Percentiles rank a stretch among this genome's conserved stretches.
phyloP scores from a whole-genome alignment of 1,140 invertebrate genomes.

The Ostrea denselamellosa region DNA sequence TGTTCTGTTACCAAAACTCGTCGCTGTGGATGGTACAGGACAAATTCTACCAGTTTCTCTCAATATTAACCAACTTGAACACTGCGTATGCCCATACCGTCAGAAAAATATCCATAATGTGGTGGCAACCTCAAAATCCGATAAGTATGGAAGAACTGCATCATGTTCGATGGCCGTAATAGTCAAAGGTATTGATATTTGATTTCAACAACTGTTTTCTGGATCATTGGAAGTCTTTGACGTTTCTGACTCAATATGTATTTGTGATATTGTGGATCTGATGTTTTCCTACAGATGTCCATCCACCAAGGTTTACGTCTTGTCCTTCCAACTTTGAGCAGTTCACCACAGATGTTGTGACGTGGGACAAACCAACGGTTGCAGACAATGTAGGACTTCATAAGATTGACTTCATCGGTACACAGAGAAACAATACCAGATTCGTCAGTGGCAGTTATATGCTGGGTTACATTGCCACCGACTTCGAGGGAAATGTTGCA shows the following conservation, averaged over 20 bases:
- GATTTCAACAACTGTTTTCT: background rate
- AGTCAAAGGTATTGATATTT: background rate
- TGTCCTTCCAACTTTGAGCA: slow-evolving; percentile 19
- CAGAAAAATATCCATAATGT: slow-evolving; percentile 21
- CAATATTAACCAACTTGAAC: background rate
- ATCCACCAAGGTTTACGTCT: background rate
- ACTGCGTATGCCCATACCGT: background rate
- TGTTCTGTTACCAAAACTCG: background rate
- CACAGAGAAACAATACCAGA: slow-evolving; percentile 3
- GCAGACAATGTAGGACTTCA: slow-evolving; percentile 24
- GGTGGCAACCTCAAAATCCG: slow-evolving; percentile 24
- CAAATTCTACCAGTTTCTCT: background rate
- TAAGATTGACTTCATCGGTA: background rate
- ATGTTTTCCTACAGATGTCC: slow-evolving; percentile 4
- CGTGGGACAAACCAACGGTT: slow-evolving; percentile 23
- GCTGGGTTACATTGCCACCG: background rate
- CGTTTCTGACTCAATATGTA: background rate
- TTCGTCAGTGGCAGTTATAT: background rate
- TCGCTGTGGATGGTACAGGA: background rate
- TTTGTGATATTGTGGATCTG: background rate
- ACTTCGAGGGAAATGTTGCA: slow-evolving; percentile 37
- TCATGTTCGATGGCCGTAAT: background rate
- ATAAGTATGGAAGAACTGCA: background rate
- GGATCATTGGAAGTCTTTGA: background rate
- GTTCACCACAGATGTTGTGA: slow-evolving; percentile 5